Evolutionary conservation across 2,888 invertebrate species (phyloP).

Genomic region (Stenodema calcarata): DNA sequence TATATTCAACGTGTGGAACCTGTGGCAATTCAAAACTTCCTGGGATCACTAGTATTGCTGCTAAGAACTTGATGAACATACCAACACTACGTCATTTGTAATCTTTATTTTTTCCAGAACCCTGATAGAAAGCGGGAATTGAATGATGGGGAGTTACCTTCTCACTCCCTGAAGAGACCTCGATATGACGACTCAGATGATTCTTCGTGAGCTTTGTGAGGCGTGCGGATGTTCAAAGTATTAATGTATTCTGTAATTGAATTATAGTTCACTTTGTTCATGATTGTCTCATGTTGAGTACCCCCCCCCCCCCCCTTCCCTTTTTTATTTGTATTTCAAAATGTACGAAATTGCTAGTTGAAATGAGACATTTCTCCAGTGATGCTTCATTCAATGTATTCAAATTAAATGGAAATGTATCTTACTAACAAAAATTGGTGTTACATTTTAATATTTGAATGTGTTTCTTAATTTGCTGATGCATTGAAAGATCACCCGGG

Average conservation of each 20-base stretch:
- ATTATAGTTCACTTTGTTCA: background rate
- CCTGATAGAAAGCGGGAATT: background rate
- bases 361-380: background rate
- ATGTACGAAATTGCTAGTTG: background rate
- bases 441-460: too few relatives aligned
- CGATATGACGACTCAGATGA: conserved; percentile 5
- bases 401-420: too few relatives aligned
- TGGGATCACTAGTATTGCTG: too few relatives aligned
- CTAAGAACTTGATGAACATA: too few relatives aligned
- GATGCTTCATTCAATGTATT: background rate
- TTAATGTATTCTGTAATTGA: background rate
- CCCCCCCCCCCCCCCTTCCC: background rate
- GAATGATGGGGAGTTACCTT: background rate
- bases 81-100: too few relatives aligned
- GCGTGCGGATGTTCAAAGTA: background rate
- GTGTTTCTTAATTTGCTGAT: too few relatives aligned
- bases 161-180: background rate
- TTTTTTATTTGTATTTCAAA: background rate
- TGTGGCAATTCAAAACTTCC: too few relatives aligned
- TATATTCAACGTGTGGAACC: too few relatives aligned
- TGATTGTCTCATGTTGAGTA: background rate
- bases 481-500: too few relatives aligned
- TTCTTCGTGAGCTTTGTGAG: background rate
- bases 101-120: background rate
- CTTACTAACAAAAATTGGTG: too few relatives aligned